These are phyloP conservation scores for Callitettix versicolor DNA, from an alignment of 1,140 invertebrate species.

Conservation along the genomic window DNA sequence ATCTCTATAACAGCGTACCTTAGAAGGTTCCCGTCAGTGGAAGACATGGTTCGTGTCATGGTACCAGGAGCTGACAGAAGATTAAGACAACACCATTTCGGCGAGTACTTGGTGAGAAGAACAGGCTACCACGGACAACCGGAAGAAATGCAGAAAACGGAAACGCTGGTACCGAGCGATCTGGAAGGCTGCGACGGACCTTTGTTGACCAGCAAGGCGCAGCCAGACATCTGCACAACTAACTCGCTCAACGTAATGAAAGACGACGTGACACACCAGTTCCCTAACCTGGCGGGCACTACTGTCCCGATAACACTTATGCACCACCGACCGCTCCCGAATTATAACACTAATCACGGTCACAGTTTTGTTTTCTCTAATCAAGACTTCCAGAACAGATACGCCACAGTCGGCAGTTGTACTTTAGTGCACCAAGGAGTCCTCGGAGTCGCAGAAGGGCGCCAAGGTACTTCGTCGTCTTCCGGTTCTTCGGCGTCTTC, in stretches of 20 bases:
- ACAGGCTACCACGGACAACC: neutral
- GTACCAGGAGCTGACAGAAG: constrained; percentile 50
- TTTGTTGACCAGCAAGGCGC: constrained; percentile 6
- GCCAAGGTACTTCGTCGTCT: neutral
- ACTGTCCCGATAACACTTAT: constrained; percentile 39
- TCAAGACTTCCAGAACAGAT: neutral
- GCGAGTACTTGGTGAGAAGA: constrained; percentile 8
- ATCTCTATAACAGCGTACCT: constrained; percentile 49
- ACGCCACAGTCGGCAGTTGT: constrained; percentile 7
- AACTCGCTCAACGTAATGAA: constrained; percentile 2
- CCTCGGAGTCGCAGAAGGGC: constrained; percentile 9
- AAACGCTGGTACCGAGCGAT: constrained; percentile 17
- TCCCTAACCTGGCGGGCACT: constrained; percentile 34
- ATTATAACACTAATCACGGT: neutral
- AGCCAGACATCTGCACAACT: constrained; percentile 20
- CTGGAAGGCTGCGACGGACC: constrained; percentile 22
- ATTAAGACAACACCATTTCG: constrained; percentile 23
- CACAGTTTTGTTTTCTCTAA: neutral
- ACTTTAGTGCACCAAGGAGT: constrained; percentile 14
- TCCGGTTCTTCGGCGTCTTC: constrained; percentile 2
- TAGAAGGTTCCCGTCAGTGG: constrained; percentile 47
- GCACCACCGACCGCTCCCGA: constrained; percentile 26
- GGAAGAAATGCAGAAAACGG: constrained; percentile 3
- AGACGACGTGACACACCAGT: no score
- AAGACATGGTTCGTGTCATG: constrained; percentile 53